Evolutionary conservation across 2,113 vertebrate species (phyloP).

Genomic region (Dolichallabes microphthalmus): DNA sequence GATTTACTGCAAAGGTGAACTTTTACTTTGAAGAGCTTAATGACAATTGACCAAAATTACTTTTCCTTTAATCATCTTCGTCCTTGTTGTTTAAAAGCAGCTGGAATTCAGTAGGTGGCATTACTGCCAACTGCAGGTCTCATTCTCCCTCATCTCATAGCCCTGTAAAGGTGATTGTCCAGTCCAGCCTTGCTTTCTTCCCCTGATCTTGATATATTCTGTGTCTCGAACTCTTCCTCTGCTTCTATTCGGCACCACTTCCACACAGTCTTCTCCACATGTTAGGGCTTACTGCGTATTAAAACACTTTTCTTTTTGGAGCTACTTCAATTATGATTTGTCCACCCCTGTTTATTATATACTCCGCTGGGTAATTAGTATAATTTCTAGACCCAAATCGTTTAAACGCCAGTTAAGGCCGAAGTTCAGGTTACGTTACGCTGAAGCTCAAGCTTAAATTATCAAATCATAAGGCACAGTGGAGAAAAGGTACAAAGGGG

Average conservation of each 20-base stretch:
- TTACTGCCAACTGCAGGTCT: too few species aligned
- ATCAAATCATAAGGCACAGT: background rate
- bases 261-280: too few species aligned
- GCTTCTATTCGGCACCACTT: too few species aligned
- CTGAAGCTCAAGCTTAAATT: background rate
- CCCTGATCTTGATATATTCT: too few species aligned
- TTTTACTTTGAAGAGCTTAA: background rate
- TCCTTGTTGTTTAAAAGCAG: too few species aligned
- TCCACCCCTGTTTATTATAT: slow-evolving; percentile 6
- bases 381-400: background rate
- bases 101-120: too few species aligned
- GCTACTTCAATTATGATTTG: background rate
- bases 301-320: background rate
- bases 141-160: too few species aligned
- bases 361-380: background rate
- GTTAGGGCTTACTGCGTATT: background rate
- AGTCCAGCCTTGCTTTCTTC: too few species aligned
- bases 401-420: background rate
- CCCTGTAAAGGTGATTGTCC: too few species aligned
- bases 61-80: background rate
- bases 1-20: background rate
- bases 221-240: too few species aligned
- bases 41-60: background rate
- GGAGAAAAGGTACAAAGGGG: background rate
- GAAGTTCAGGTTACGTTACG: background rate